phyloP scores from a whole-genome alignment of 2,797 vertebrate species.

The Coregonus ussuriensis region DNA sequence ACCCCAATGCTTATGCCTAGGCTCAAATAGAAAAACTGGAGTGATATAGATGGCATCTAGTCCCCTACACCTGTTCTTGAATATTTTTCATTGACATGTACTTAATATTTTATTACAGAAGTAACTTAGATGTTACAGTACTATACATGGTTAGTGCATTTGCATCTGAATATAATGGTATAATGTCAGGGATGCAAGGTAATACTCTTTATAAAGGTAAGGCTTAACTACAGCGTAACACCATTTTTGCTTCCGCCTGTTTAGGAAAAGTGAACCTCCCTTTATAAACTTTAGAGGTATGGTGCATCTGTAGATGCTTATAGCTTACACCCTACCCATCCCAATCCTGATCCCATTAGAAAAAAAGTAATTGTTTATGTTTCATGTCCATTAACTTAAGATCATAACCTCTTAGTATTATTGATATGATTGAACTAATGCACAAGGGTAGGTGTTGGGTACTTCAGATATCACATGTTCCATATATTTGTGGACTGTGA shows the following conservation, averaged over 20 bases:
- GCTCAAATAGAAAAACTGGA: too few species aligned
- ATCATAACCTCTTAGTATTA: background rate
- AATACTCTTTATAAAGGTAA: background rate
- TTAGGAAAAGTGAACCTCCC: constrained; percentile 7
- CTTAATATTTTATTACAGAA: too few species aligned
- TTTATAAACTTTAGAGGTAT: constrained; percentile 25
- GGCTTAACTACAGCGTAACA: background rate
- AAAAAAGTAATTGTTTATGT: background rate
- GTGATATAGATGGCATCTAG: background rate
- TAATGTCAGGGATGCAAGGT: background rate
- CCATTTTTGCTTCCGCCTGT: constrained; percentile 4
- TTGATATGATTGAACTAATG: background rate
- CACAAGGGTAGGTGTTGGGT: background rate
- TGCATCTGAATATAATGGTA: background rate
- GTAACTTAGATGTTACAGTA: background rate
- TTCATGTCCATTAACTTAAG: constrained; percentile 3
- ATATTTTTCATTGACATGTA: background rate
- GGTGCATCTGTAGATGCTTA: constrained; percentile 13
- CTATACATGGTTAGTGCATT: background rate
- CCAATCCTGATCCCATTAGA: background rate
- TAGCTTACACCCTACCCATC: background rate
- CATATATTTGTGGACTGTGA: background rate
- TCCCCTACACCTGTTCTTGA: constrained; percentile 9
- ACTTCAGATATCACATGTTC: background rate
- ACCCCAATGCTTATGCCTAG: too few species aligned